phyloP scores from a whole-genome alignment of 2,113 vertebrate genomes.

The Phyllostomus hastatus region DNA sequence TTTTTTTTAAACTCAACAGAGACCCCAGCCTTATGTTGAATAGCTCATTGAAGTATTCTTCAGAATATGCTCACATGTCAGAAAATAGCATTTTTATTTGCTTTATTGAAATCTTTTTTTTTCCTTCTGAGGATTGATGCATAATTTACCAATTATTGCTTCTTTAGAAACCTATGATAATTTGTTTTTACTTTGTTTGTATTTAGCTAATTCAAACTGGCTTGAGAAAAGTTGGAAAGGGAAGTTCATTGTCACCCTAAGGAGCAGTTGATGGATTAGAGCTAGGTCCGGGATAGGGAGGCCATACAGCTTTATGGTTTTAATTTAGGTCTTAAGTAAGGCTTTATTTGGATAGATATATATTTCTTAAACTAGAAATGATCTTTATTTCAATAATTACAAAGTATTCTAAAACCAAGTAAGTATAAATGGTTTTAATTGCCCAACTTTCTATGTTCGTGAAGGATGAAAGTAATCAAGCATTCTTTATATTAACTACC shows the following conservation, averaged over 20 bases:
- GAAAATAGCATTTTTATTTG: conserved; percentile 15
- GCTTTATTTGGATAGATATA: background rate
- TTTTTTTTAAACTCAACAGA: background rate
- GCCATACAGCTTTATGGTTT: background rate
- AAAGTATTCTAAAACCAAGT: conserved; percentile 8
- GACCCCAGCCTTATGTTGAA: background rate
- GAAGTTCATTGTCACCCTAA: background rate
- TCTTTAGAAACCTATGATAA: background rate
- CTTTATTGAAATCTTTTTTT: background rate
- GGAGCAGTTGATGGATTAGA: background rate
- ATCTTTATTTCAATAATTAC: background rate
- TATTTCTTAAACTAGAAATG: background rate
- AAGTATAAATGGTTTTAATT: background rate
- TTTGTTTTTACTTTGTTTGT: conserved; percentile 41
- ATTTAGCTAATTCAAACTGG: background rate
- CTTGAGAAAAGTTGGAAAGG: background rate
- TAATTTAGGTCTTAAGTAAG: background rate
- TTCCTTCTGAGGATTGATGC: background rate
- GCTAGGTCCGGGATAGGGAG: background rate
- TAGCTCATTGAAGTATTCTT: background rate
- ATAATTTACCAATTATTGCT: background rate
- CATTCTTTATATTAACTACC: background rate
- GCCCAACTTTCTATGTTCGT: background rate
- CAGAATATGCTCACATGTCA: background rate
- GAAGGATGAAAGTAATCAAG: background rate